Base-by-base conservation (phyloP, 2,888 invertebrate genomes). In the Alitta virens region DNA sequence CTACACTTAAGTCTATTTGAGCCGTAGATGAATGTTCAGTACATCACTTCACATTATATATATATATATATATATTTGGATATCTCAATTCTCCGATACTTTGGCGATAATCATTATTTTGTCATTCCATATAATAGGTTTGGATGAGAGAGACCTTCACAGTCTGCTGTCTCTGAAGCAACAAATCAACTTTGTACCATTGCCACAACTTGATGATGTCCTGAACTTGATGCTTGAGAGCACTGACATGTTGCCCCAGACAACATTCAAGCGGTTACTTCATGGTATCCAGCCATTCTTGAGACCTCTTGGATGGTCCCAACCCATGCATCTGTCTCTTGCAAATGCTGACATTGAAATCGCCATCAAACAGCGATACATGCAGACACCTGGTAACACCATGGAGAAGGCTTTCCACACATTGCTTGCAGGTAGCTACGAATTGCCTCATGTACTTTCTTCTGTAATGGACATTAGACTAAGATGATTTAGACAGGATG, bases 281-380 rank as follows among this genome's bases (percentile, higher is more conserved):
- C 66, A 75, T 23, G 71, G 74, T 1, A 64, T 78, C 1, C 71
- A 74, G 62, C 65, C 70, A 40, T 78, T 78, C 68, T 67, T 77
- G 3, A 72, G 74, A 50, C 75, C 75, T n/a, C 49, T n/a, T n/a
- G n/a, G n/a, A n/a, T n/a, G n/a, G 23, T 56, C 3, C 56, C 42
- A 60, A 16, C 7, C 12, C 9, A 7, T 7, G 2, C 43, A 69
- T 18, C 64, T 78, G 46, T 68, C 63, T 16, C 55, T 78, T 55
- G 71, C 74, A 14, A 75, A 78, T 61, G 58, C 61, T 23, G 75
- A 75, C 49, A 73, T 78, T 1, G 60, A 60, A 14, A 59, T 58
- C 14, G 75, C 75, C 3, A 71, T 78, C 1, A 67, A 70, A 60
- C 73, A 72, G 58, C 67, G 77, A 16, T 78, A 78, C 63, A 63